Base-by-base conservation (phyloP, 2,888 invertebrate genomes). In the Drosophila prostipennis region DNA sequence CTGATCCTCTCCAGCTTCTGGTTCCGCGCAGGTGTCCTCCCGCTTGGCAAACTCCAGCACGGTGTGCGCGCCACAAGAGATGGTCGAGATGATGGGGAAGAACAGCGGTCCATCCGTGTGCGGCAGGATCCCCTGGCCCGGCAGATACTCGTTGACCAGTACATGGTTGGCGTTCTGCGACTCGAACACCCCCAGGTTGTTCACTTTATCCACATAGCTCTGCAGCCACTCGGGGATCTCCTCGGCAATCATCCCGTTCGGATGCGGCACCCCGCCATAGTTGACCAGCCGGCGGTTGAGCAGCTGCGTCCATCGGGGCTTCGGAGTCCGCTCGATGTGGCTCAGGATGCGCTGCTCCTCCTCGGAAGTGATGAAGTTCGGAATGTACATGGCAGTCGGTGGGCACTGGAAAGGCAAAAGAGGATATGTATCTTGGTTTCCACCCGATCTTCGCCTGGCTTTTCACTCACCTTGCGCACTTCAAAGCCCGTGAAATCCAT, bases 81-180 rank as follows among this genome's bases (percentile, higher is more conserved):
- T 95, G 0, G 99, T 99, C 16, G 98, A 96, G 59, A 99, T 96
- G 13, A 96, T 96, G 0, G 99, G 98, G 91, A 95, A 95, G 91
- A 98, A 99, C 14, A 99, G 92, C 0, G 98, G 96, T 0, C 99
- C 99, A 93, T 99, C 99, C 26, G 96, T 95, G 93, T 99, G 99
- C 2, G 99, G 96, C 96, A 99, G 96, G 71, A 99, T 99, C 13
- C 99, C 99, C 92, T 99, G 98, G 0, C 97, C 97, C 0, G 98
- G 93, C 71, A 94, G 91, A 92, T 99, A 99, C 92, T 99, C 99
- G 93, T 99, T 99, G 0, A 99, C 95, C 37, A 99, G 93, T 1
- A 98, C 96, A 93, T 99, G 99, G 92, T 99, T 99, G 0, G 98
- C 96, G 68, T 93, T 93, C 74, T 94, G 94, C 3, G 94, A 94